Percentiles rank a stretch among this genome's conserved stretches.
Conservation (phyloP, 2,888 invertebrate genomes). For the Argynnis bischoffii region DNA sequence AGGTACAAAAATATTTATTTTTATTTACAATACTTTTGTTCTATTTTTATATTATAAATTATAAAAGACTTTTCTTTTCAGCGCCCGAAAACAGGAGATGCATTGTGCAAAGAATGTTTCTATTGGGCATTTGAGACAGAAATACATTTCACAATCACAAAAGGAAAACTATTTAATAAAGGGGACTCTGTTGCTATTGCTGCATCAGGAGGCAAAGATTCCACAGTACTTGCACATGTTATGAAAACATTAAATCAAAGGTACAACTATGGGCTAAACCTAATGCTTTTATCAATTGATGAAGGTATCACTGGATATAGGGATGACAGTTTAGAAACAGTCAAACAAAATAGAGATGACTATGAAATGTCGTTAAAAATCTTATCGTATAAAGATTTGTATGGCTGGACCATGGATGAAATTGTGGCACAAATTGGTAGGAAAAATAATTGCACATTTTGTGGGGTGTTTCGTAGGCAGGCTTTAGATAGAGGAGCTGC, state of each 20-base stretch:
- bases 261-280: conserved; percentile 93
- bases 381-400: conserved; percentile 97
- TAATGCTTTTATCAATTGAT: conserved; percentile 97
- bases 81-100: conserved; percentile 95
- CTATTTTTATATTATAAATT: conserved; percentile 10
- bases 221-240: conserved; percentile 97
- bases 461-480: conserved; percentile 97
- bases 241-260: conserved; percentile 95
- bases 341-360: conserved; percentile 96
- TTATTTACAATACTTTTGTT: conserved; percentile 8
- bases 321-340: conserved; percentile 98
- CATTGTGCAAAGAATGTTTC: conserved; percentile 97
- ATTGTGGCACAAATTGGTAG: conserved; percentile 93
- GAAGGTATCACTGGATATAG: conserved; percentile 98
- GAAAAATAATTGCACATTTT: conserved; percentile 98
- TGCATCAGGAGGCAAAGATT: conserved; percentile 97
- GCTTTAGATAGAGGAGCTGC: conserved; percentile 97
- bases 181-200: conserved; percentile 96
- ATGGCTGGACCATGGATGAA: conserved; percentile 99
- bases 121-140: conserved; percentile 96
- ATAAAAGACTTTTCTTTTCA: conserved; percentile 60
- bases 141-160: conserved; percentile 94
- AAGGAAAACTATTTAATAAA: conserved; percentile 89
- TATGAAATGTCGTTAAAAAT: conserved; percentile 97
- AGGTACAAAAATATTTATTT: conserved; percentile 73